Conservation (phyloP, 2,113 vertebrate species). For the Hypomesus transpacificus region DNA sequence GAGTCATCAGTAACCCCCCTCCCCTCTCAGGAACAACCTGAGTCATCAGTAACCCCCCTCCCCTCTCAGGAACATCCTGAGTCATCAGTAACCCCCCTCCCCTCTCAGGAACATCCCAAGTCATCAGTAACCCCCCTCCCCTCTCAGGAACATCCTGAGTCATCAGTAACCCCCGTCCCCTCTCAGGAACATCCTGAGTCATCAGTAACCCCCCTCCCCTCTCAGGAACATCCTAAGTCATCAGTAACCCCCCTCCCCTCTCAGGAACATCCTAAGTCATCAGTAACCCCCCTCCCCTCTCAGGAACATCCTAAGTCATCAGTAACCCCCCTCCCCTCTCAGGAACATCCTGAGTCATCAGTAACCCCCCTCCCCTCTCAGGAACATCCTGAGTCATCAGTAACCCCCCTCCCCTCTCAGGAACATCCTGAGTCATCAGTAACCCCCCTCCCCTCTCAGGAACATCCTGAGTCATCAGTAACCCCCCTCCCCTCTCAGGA, state of each 20-base stretch:
- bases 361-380: conserved; percentile 43
- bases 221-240: background rate
- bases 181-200: conserved; percentile 56
- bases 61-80: no score
- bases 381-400: conserved; percentile 34
- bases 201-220: background rate
- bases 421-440: background rate
- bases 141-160: no score
- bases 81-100: no score
- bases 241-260: background rate
- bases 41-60: background rate
- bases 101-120: background rate
- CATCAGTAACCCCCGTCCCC: background rate
- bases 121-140: background rate
- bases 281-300: no score
- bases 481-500: no score
- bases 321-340: background rate
- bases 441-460: no score
- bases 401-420: background rate
- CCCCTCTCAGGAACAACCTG: background rate
- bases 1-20: background rate
- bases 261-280: no score
- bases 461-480: no score
- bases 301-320: background rate
- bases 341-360: no score